Evolutionary conservation across 2,888 invertebrate genomes (phyloP), one percentile per base, ranked within the genome.

Genomic region (Brachyptera risi): DNA sequence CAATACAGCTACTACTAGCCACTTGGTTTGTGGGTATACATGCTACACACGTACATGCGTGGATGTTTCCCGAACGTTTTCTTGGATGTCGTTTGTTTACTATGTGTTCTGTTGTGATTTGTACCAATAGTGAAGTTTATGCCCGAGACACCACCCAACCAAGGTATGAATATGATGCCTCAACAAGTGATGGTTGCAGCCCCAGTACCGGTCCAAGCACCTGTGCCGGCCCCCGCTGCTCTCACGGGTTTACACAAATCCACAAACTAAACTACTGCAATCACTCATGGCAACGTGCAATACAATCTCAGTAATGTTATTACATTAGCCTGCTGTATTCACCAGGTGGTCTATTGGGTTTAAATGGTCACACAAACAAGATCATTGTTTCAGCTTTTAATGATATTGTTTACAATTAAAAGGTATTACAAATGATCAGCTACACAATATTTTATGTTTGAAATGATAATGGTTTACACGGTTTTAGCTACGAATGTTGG

Each of bases 111-210:
- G 19, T 19, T 54, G 35, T 54, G 35, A 37, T 35, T 17, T 54
- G 35, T 35, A n/a, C 35, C 24, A 35, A 13, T 54, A 54, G 54
- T 54, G 54, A 54, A 54, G 37, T 54, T 54, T 54, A 54, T 54
- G 54, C 54, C 54, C 54, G 54, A 54, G 54, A 54, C 54, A 37
- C 54, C 54, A 17, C 50, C 26, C 17, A 44, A 44, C 19, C 54
- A 54, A 54, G 54, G 54, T 3, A 2, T 21, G 35, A n/a, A n/a
- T n/a, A n/a, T n/a, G n/a, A 15, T 15, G 11, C 50, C 26, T 26
- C 42, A 42, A 21, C 42, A 42, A 42, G 31, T 51, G 50, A 51
- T 51, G 50, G 19, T 27, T 7, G 27, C 50, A 13, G 27, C 50
- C 31, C 50, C 50, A 15, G 26, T 26, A 15, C 26, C 3, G 13